Percentiles rank a stretch among this genome's conserved stretches.
phyloP scores from a whole-genome alignment of 1,140 invertebrate genomes.

The Drosophila arizonae region DNA sequence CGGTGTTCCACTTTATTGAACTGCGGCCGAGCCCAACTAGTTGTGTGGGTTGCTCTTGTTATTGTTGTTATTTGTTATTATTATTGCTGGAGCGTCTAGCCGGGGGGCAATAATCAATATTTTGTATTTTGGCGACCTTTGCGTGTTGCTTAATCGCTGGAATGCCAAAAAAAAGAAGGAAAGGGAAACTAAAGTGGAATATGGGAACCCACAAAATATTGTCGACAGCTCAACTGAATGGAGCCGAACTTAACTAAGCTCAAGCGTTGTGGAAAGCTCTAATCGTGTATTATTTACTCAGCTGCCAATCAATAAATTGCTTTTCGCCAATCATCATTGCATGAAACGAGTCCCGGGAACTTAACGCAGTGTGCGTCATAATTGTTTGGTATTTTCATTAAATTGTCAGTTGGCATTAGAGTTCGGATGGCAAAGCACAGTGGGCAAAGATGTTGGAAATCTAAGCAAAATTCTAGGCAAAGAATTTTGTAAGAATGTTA shows the following conservation, averaged over 20 bases:
- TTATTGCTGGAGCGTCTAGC: conserved; percentile 49
- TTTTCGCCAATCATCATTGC: conserved; percentile 45
- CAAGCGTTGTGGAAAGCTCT: conserved; percentile 27
- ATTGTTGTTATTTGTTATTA: conserved; percentile 53
- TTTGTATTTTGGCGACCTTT: conserved; percentile 64
- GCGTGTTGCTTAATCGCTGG: conserved; percentile 58
- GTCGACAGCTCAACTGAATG: neutral
- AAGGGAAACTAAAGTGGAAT: neutral
- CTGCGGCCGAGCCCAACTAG: neutral
- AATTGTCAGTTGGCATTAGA: conserved; percentile 37
- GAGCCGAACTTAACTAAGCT: conserved; percentile 10
- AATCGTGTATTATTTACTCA: conserved; percentile 38
- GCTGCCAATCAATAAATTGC: conserved; percentile 65
- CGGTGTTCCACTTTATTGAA: conserved; percentile 29
- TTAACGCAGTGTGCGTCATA: conserved; percentile 31
- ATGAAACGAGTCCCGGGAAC: conserved; percentile 8
- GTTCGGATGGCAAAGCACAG: neutral
- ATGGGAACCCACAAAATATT: no score
- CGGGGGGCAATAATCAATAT: conserved; percentile 68
- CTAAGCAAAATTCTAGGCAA: no score
- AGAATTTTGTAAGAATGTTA: no score
- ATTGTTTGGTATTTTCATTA: conserved; percentile 47
- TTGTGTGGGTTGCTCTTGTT: conserved; percentile 10
- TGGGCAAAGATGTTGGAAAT: neutral
- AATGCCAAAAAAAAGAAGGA: conserved; percentile 41